A percentile compares a stretch with the other conserved stretches of the same genome.
Evolutionary conservation across 2,113 vertebrate genomes (phyloP).

Genomic region (Dipodomys stephensi): DNA sequence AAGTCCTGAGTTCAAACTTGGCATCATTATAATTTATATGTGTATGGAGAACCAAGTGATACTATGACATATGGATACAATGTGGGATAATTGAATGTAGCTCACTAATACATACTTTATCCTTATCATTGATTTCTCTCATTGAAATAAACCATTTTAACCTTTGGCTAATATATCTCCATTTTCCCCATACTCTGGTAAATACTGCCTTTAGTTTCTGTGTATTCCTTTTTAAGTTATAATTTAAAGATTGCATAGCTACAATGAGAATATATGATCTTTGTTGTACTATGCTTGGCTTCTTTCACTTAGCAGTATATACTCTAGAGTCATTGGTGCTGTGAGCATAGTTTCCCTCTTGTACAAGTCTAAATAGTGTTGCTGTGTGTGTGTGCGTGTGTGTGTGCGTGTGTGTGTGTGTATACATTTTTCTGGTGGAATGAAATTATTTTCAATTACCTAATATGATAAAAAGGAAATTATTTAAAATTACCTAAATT

Average conservation of each 20-base stretch:
- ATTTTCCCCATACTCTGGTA: neutral
- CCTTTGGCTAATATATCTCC: neutral
- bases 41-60: neutral
- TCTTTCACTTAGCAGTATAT: neutral
- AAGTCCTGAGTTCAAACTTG: too few relatives aligned
- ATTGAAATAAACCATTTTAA: neutral
- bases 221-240: neutral
- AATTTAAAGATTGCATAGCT: neutral
- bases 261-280: neutral
- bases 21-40: neutral
- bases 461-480: neutral
- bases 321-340: neutral
- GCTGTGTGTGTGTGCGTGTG: too few relatives aligned
- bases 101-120: neutral
- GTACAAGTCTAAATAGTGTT: neutral
- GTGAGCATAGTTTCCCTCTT: neutral
- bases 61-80: neutral
- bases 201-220: neutral
- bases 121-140: neutral
- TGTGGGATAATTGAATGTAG: neutral
- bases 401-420: too few relatives aligned
- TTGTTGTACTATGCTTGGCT: neutral
- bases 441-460: neutral
- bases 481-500: neutral
- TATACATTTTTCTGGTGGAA: constrained; percentile 23